Conservation (phyloP, 2,113 vertebrate genomes). For the Danio rerio region DNA sequence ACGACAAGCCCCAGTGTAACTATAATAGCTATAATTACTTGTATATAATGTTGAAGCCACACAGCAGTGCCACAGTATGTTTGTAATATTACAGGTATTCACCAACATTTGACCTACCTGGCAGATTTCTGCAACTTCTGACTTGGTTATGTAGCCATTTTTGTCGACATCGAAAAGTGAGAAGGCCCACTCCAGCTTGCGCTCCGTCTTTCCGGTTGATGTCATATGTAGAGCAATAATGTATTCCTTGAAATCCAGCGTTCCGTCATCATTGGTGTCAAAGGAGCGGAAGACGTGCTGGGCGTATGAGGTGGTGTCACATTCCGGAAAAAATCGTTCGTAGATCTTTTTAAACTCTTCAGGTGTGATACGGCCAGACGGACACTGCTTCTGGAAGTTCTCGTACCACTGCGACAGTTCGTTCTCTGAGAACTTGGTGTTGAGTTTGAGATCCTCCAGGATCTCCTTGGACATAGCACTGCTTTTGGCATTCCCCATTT, state of each 20-base stretch:
- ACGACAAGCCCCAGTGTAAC: too few relatives aligned
- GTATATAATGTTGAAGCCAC: background rate
- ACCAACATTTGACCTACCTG: constrained; percentile 74
- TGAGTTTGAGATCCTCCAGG: constrained; percentile 87
- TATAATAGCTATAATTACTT: too few relatives aligned
- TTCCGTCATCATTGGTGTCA: constrained; percentile 90
- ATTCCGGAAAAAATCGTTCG: constrained; percentile 87
- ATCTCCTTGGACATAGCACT: constrained; percentile 89
- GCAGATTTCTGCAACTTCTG: constrained; percentile 88
- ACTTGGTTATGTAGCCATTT: constrained; percentile 91
- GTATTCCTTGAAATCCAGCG: constrained; percentile 93
- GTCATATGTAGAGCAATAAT: constrained; percentile 94
- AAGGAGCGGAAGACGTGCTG: constrained; percentile 95
- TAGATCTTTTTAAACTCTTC: constrained; percentile 91
- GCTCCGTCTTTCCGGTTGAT: constrained; percentile 80
- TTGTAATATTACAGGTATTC: background rate
- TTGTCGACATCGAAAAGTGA: constrained; percentile 92
- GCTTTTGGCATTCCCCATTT: constrained; percentile 90
- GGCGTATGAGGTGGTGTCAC: constrained; percentile 87
- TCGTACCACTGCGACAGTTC: constrained; percentile 90
- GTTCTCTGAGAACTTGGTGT: constrained; percentile 83
- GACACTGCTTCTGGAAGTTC: constrained; percentile 89
- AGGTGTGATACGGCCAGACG: constrained; percentile 83
- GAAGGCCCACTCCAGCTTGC: constrained; percentile 95
- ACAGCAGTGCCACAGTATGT: background rate